phyloP scores from a whole-genome alignment of 1,140 invertebrate species.

The Drosophila ohnishii region DNA sequence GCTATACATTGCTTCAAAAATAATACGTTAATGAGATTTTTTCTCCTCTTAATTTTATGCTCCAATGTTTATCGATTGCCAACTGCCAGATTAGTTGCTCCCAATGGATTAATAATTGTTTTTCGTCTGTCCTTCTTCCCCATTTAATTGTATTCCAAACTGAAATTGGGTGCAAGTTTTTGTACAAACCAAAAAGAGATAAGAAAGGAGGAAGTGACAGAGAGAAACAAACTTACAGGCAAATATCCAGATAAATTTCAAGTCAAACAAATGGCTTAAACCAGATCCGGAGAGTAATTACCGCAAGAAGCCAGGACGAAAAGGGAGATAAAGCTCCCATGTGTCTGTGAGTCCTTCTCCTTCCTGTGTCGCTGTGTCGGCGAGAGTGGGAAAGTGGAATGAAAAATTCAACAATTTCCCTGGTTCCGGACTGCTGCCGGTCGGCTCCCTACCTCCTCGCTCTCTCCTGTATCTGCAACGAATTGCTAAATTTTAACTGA shows the following conservation, averaged over 20 bases:
- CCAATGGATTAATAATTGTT: slow-evolving; percentile 70
- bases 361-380: slow-evolving; percentile 11
- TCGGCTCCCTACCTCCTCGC: not conserved
- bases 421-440: slow-evolving; percentile 40
- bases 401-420: slow-evolving; percentile 81
- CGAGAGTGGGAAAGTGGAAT: slow-evolving; percentile 48
- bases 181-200: slow-evolving; percentile 6
- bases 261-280: slow-evolving; percentile 76
- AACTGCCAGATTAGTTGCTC: slow-evolving; percentile 30
- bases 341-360: slow-evolving; percentile 23
- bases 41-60: slow-evolving; percentile 4
- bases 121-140: slow-evolving; percentile 17
- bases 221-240: slow-evolving; percentile 15
- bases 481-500: slow-evolving; percentile 79
- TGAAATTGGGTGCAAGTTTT: slow-evolving; percentile 40
- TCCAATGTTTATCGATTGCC: slow-evolving; percentile 46
- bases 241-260: slow-evolving; percentile 72
- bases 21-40: too few relatives aligned
- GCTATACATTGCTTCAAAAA: too few relatives aligned
- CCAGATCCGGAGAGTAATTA: slow-evolving; percentile 73
- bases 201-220: not conserved
- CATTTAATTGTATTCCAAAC: slow-evolving; percentile 26
- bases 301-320: slow-evolving; percentile 46
- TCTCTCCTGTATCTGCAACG: slow-evolving; percentile 45
- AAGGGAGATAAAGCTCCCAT: slow-evolving; percentile 22